Evolutionary conservation across 2,113 vertebrate species (phyloP).

Genomic region (Cephalopholis sonnerati): DNA sequence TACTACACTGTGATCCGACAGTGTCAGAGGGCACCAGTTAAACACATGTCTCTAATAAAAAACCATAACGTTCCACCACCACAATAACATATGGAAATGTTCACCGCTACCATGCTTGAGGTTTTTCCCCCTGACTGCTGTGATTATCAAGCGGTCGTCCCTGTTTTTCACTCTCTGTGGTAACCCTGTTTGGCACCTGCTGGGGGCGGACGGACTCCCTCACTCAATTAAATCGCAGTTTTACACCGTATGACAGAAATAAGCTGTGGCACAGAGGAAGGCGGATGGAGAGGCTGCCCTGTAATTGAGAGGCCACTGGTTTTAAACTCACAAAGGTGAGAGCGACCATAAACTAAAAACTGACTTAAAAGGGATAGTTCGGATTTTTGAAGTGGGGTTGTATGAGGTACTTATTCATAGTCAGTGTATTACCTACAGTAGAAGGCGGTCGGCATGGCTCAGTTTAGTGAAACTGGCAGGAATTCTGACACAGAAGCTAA

Average conservation of each 20-base stretch:
- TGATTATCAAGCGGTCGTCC: conserved; percentile 70
- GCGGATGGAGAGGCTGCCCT: background rate
- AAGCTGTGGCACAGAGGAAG: background rate
- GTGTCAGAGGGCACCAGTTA: conserved; percentile 64
- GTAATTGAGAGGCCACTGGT: background rate
- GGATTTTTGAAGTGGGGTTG: too few relatives aligned
- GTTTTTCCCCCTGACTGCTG: conserved; percentile 63
- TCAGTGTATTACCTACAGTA: too few relatives aligned
- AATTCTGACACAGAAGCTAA: too few relatives aligned
- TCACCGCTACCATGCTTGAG: conserved; percentile 75
- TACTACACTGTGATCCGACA: conserved; percentile 6
- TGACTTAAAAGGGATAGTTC: background rate
- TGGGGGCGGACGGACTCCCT: background rate
- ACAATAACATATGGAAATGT: conserved; percentile 81
- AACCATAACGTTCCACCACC: conserved; percentile 66
- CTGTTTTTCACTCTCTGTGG: conserved; percentile 50
- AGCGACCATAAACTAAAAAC: background rate
- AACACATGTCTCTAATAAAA: conserved; percentile 80
- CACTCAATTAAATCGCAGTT: conserved; percentile 27
- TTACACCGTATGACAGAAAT: conserved; percentile 17
- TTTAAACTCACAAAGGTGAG: background rate
- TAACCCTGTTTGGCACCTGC: conserved; percentile 67
- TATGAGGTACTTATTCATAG: too few relatives aligned
- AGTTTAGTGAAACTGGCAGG: too few relatives aligned
- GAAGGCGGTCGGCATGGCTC: too few relatives aligned